phyloP scores from a whole-genome alignment of 2,888 invertebrate genomes.

The Girardia tigrina region DNA sequence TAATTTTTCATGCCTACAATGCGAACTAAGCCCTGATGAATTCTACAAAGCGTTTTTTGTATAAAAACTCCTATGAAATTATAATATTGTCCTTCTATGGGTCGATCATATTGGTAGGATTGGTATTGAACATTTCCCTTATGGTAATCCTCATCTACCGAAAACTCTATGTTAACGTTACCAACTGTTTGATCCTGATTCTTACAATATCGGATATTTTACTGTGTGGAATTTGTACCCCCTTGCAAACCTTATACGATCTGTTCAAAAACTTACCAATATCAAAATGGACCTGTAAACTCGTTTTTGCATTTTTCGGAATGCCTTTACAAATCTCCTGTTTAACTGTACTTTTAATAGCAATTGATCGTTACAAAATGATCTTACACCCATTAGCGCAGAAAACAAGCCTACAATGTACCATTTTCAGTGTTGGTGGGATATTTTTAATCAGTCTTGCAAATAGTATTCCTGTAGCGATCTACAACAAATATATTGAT shows the following conservation, averaged over 20 bases:
- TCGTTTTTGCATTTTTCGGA: constrained; percentile 34
- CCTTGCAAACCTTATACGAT: constrained; percentile 35
- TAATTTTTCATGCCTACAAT: too few relatives aligned
- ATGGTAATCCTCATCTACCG: background rate
- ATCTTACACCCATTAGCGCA: constrained; percentile 34
- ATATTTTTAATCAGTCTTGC: constrained; percentile 32
- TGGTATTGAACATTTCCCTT: background rate
- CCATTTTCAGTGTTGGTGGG: constrained; percentile 1
- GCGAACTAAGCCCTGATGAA: too few relatives aligned
- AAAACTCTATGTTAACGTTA: constrained; percentile 31
- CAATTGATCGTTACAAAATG: constrained; percentile 36
- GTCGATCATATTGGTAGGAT: background rate
- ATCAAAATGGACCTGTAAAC: constrained; percentile 17
- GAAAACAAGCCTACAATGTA: constrained; percentile 21
- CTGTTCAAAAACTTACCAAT: background rate
- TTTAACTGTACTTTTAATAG: constrained; percentile 36
- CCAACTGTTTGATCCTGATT: constrained; percentile 35
- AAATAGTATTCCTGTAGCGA: constrained; percentile 29
- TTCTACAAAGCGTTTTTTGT: too few relatives aligned
- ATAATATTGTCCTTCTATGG: background rate
- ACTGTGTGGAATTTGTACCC: constrained; percentile 34
- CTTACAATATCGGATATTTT: constrained; percentile 37
- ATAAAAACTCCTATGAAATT: background rate
- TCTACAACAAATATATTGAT: constrained; percentile 23
- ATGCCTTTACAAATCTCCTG: constrained; percentile 36